phyloP scores from a whole-genome alignment of 2,888 invertebrate species.

The Apocheima hispidaria region DNA sequence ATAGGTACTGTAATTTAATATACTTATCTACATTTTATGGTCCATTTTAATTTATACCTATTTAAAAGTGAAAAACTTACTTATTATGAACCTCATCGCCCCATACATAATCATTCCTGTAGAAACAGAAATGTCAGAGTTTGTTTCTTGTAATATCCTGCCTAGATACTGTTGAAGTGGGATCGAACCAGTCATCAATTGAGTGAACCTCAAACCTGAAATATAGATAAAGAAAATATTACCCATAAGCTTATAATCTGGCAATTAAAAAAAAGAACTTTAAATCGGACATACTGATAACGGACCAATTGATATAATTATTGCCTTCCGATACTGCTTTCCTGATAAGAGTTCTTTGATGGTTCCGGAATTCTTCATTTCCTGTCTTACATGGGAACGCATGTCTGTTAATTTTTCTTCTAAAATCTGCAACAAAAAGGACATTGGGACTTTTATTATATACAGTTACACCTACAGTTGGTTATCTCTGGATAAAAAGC shows the following conservation, averaged over 20 bases:
- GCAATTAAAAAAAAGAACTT: neutral
- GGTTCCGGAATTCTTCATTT: slow-evolving; percentile 73
- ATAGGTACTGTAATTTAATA: no score
- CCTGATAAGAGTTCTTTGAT: slow-evolving; percentile 76
- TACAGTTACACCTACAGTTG: no score
- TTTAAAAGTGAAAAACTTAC: slow-evolving; percentile 57
- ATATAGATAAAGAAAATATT: neutral
- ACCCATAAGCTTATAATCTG: neutral
- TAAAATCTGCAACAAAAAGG: slow-evolving; percentile 50
- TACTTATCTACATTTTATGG: no score
- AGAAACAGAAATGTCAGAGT: slow-evolving; percentile 51
- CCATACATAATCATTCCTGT: slow-evolving; percentile 64
- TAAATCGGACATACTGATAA: slow-evolving; percentile 5
- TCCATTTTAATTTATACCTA: no score
- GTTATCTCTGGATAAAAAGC: no score
- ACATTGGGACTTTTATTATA: neutral
- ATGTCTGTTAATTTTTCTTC: slow-evolving; percentile 58
- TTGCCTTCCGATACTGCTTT: slow-evolving; percentile 73
- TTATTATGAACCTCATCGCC: slow-evolving; percentile 58
- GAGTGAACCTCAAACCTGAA: slow-evolving; percentile 63
- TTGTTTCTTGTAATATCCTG: slow-evolving; percentile 63
- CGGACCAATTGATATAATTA: slow-evolving; percentile 67
- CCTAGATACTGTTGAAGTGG: slow-evolving; percentile 67
- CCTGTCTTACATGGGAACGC: slow-evolving; percentile 71
- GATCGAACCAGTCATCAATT: slow-evolving; percentile 61